Conservation (phyloP, 1,140 invertebrate genomes). For the Zaprionus vittiger region DNA sequence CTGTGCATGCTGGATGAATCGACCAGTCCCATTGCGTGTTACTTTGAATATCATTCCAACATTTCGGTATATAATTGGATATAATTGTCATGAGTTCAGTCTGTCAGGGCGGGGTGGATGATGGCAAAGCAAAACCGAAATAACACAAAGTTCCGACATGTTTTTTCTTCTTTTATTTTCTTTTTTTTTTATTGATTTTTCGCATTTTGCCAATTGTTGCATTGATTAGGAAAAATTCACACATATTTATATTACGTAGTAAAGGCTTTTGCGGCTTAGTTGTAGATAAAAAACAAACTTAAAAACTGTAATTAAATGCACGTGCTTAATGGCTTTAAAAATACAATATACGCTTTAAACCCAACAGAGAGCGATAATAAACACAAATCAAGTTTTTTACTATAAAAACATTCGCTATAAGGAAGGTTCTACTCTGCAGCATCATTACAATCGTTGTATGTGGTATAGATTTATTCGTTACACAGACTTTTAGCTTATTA, state of each 20-base stretch:
- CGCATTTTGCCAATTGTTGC: constrained; percentile 9
- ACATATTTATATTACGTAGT: constrained; percentile 39
- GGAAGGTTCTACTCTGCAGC: background rate
- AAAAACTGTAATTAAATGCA: constrained; percentile 71
- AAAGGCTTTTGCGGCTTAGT: constrained; percentile 27
- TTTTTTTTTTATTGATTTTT: constrained; percentile 63
- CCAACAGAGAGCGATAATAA: background rate
- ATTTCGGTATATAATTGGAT: constrained; percentile 60
- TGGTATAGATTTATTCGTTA: constrained; percentile 3
- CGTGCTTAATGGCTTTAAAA: constrained; percentile 45
- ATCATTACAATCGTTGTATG: too few relatives aligned
- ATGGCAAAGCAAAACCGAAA: background rate
- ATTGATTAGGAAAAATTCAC: constrained; percentile 50
- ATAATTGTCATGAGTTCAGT: constrained; percentile 63
- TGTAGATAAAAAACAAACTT: constrained; percentile 56
- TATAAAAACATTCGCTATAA: background rate
- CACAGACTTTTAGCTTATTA: background rate
- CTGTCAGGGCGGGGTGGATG: background rate
- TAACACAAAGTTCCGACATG: background rate
- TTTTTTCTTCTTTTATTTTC: constrained; percentile 40
- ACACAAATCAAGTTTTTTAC: background rate
- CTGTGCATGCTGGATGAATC: constrained; percentile 20
- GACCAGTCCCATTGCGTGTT: constrained; percentile 24
- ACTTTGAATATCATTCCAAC: constrained; percentile 12
- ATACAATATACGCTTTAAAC: constrained; percentile 14